Evolutionary conservation across 2,113 vertebrate genomes (phyloP).

Genomic region (Cyprinodon tularosa): DNA sequence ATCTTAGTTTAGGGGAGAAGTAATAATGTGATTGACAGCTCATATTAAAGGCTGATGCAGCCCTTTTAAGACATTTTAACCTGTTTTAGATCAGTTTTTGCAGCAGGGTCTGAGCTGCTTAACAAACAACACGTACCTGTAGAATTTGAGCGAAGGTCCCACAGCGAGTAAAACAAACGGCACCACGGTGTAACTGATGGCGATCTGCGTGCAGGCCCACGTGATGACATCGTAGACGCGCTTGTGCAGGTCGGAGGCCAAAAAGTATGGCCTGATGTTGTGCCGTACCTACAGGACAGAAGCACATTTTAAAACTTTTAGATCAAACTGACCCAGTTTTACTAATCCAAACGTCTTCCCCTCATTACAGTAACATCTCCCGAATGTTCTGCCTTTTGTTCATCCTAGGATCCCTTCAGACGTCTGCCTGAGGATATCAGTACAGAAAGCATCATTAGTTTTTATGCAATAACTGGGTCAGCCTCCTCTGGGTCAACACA

Average conservation of each 20-base stretch:
- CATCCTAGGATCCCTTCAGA: conserved; percentile 8
- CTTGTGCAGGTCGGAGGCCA: conserved; percentile 83
- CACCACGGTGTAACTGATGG: conserved; percentile 94
- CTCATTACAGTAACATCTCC: conserved; percentile 20
- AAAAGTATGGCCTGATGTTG: conserved; percentile 89
- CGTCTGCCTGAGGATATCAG: conserved; percentile 8
- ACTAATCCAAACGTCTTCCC: conserved; percentile 2
- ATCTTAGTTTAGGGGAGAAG: no score
- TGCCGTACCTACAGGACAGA: conserved; percentile 85
- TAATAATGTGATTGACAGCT: no score
- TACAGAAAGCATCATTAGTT: conserved; percentile 11
- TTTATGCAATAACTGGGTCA: conserved; percentile 36
- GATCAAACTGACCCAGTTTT: conserved; percentile 16
- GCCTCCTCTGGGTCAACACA: conserved; percentile 20
- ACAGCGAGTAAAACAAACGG: conserved; percentile 94
- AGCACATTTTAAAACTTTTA: background rate
- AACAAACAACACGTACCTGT: conserved; percentile 80
- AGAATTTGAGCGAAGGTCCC: conserved; percentile 90
- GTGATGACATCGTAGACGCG: conserved; percentile 89
- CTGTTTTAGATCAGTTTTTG: no score
- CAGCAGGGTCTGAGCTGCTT: background rate
- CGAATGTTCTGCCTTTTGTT: background rate
- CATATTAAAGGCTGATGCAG: no score
- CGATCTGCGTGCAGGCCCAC: conserved; percentile 90
- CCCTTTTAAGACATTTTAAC: no score